Base-by-base conservation (phyloP, 2,888 invertebrate genomes). In the Macrophya alboannulata region DNA sequence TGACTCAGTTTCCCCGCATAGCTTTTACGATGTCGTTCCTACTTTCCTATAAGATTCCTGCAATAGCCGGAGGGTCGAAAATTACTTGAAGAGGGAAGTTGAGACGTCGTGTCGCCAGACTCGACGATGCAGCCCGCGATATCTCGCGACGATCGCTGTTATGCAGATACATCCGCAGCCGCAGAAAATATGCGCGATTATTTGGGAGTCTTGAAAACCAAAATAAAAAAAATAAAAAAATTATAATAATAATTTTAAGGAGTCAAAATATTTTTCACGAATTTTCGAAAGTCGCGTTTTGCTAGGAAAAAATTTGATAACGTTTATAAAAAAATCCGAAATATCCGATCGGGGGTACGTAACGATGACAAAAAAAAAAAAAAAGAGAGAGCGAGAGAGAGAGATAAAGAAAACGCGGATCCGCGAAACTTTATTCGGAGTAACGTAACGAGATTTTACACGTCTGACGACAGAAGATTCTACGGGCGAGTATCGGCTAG, bases 1-100 rank as follows among this genome's bases (percentile, higher is more conserved):
- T 88, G 86, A 87, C 89, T 87, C 89, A 88, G 90, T 31, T 31
- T 89, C 89, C 88, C 87, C 79, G 86, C 87, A 31, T 87, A 88
- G 87, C 90, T 90, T 90, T 89, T 90, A 90, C 89, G 90, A 91
- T 90, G 89, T 89, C 89, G 87, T 85, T 88, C 87, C 79, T 84
- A 74, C 37, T 81, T 81, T 62, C 43, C 59, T 62, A 81, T 59
- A 43, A 81, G 40, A 81, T 62, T 62, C 62, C 31, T 21, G 31
- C 9, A 45, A 45, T 21, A 62, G 81, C 62, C 62, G 31, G 25
- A 59, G 43, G 77, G 74, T 31, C n/a, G 10, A 55, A 55, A 77
- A 77, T 55, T 31, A 77, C 55, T 77, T 21, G 72, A 45, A 45
- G 72, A 21, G 72, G 72, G 72, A 31, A 10, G 21, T 45, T 74